Conservation (phyloP, 1,140 invertebrate genomes). For the Pseudomyrmex flavicornis region DNA sequence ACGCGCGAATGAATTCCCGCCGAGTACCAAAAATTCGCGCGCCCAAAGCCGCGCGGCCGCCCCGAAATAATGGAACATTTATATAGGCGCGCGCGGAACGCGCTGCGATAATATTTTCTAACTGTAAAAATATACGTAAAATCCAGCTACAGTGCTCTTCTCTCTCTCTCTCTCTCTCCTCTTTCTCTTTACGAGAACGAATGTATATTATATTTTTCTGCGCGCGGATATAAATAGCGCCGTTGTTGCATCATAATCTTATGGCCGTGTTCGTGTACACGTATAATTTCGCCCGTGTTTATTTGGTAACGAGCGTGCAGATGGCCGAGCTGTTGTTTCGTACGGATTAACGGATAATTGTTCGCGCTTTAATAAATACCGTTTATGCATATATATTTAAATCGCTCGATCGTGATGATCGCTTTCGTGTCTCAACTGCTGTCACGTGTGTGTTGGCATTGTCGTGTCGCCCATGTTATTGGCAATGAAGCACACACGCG, state of each 20-base stretch:
- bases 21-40: conserved; percentile 56
- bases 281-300: conserved; percentile 25
- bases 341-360: conserved; percentile 7
- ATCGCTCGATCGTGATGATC: conserved; percentile 45
- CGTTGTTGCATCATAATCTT: conserved; percentile 41
- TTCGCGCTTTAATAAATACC: conserved; percentile 16
- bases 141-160: background rate
- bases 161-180: too few species aligned
- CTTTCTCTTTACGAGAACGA: background rate
- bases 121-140: conserved; percentile 50
- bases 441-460: background rate
- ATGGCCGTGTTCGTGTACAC: background rate
- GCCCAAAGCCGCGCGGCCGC: conserved; percentile 14
- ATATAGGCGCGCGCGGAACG: conserved; percentile 32
- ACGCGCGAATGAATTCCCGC: conserved; percentile 52
- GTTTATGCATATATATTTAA: conserved; percentile 37
- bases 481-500: conserved; percentile 57
- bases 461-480: conserved; percentile 59
- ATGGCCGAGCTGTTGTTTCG: background rate
- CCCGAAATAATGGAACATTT: conserved; percentile 54
- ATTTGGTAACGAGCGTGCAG: background rate
- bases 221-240: conserved; percentile 13
- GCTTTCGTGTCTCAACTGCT: background rate
- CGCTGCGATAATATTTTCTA: conserved; percentile 51
- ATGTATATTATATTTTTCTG: conserved; percentile 38